Conservation (phyloP, 2,113 vertebrate species). For the Pelmatolapia mariae region DNA sequence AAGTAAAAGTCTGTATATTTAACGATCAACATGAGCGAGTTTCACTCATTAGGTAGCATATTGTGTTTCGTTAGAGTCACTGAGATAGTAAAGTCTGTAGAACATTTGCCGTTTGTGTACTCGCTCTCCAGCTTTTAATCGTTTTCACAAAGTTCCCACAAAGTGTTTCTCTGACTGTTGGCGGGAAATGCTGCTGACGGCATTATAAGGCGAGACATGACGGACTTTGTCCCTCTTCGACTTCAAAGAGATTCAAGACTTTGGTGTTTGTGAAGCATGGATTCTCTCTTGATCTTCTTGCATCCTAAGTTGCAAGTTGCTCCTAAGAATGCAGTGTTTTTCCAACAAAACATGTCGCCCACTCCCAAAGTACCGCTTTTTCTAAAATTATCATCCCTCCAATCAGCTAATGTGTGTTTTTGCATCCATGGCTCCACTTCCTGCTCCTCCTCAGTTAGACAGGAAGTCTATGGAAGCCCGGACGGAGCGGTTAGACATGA, state of each 20-base stretch:
- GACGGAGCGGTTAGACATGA: constrained; percentile 78
- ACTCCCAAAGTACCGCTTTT: constrained; percentile 39
- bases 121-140: background rate
- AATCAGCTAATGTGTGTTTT: constrained; percentile 10
- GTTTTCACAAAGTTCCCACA: background rate
- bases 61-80: background rate
- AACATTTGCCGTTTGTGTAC: background rate
- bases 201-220: background rate
- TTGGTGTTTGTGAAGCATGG: background rate
- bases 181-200: background rate
- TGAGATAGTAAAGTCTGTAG: background rate
- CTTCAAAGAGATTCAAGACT: background rate
- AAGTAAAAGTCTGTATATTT: background rate
- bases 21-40: background rate
- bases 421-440: background rate
- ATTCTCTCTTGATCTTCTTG: background rate
- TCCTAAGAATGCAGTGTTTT: background rate
- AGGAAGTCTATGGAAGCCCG: constrained; percentile 92
- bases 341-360: background rate
- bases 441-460: constrained; percentile 77
- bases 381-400: background rate
- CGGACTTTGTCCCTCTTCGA: background rate
- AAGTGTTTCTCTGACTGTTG: background rate
- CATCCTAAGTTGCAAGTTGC: background rate
- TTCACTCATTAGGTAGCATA: constrained; percentile 16